Percentiles rank a stretch among this genome's conserved stretches.
Conservation (phyloP, 2,888 invertebrate genomes). For the Coenonympha glycerion region DNA sequence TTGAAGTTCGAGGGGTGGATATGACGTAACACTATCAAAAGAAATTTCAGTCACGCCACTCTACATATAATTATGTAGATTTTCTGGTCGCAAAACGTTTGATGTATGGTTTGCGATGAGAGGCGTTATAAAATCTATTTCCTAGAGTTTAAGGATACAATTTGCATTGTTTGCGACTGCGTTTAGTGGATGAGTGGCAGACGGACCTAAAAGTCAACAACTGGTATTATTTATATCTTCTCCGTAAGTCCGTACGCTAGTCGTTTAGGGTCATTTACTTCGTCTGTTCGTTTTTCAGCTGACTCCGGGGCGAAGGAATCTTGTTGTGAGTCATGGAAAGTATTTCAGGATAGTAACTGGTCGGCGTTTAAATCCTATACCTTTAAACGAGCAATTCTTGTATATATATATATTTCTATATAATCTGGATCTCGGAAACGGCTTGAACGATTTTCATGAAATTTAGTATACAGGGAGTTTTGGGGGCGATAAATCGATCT, state of each 20-base stretch:
- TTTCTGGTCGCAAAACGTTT: constrained; percentile 15
- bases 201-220: constrained; percentile 44
- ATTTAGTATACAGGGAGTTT: too few species aligned
- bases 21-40: constrained; percentile 47
- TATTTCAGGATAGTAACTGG: constrained; percentile 19
- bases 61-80: constrained; percentile 48
- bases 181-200: constrained; percentile 31
- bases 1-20: constrained; percentile 35
- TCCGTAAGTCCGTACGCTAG: constrained; percentile 51
- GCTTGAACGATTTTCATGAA: too few species aligned
- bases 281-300: constrained; percentile 46
- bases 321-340: constrained; percentile 28
- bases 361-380: constrained; percentile 22
- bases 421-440: too few species aligned
- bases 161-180: constrained; percentile 29
- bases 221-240: constrained; percentile 63
- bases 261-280: constrained; percentile 65
- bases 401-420: too few species aligned
- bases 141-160: constrained; percentile 29
- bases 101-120: constrained; percentile 3
- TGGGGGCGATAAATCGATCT: too few species aligned
- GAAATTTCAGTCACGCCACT: constrained; percentile 65
- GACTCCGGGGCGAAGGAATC: constrained; percentile 34
- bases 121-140: constrained; percentile 13
- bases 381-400: too few species aligned